Base-by-base conservation (phyloP, 2,113 vertebrate species). In the Etheostoma spectabile region DNA sequence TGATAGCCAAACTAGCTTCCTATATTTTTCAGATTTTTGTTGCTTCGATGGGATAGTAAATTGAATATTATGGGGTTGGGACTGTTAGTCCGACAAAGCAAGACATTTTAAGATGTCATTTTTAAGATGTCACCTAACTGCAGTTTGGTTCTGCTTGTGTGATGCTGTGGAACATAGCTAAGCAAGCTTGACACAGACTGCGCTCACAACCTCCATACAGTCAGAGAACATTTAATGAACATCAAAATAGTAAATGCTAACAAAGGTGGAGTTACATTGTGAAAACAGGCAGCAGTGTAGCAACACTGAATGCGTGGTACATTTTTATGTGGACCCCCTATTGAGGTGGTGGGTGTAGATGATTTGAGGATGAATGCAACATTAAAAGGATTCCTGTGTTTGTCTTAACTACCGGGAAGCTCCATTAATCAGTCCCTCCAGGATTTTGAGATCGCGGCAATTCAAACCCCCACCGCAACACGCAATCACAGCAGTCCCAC, bases 21-120 rank as follows among this genome's bases (percentile, higher is more conserved):
- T 46, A n/a, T n/a, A n/a, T n/a, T n/a, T n/a, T n/a, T 59, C 14
- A 38, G 24, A 52, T n/a, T 67, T 70, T 38, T 52, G 35, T 64
- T 45, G 52, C 3, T 5, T 8, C 11, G 12, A 13, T 59, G 3
- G 55, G 1, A 72, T 3, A 35, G 2, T 33, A 8, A 8, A 13
- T 77, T 19, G 6, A 4, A 35, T 33, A 16, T 35, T n/a, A 14
- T 16, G 30, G 19, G 10, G 11, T 65, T 30, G 16, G 15, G 45
- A 21, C 11, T 18, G 21, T 65, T 46, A 10, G 14, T 46, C 3
- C 0, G 5, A 30, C 18, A 59, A 22, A 57, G 5, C 2, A 14
- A 67, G 48, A 22, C 24, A 57, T 21, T 24, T 19, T 5, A 45
- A 70, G 8, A 4, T 19, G n/a, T 56, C 51, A n/a, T 16, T 27